These are phyloP conservation scores for Eupeodes corollae DNA, from an alignment of 1,140 invertebrate genomes.

Conservation along the genomic window DNA sequence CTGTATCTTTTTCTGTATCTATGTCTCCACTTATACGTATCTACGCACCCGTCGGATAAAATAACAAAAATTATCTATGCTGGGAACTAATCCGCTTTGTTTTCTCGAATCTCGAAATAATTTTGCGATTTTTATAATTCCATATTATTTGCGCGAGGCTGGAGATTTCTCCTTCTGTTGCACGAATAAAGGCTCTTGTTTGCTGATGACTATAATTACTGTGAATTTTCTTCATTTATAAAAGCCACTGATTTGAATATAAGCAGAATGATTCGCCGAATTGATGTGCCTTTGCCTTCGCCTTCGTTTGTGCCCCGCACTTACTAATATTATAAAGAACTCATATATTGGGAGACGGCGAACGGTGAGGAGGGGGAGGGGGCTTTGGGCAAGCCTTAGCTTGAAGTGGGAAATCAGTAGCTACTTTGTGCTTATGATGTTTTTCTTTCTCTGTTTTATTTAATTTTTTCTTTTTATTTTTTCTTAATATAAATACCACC, in stretches of 20 bases:
- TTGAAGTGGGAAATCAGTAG: no score
- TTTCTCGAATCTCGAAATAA: conserved; percentile 3
- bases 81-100: conserved; percentile 4
- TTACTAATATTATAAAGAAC: no score
- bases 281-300: no score
- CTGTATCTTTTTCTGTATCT: conserved; percentile 13
- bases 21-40: conserved; percentile 26
- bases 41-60: conserved; percentile 24
- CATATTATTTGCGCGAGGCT: neutral
- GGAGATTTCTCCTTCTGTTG: neutral
- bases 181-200: conserved; percentile 4
- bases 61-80: conserved; percentile 10
- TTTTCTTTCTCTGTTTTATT: no score
- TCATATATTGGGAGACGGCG: no score
- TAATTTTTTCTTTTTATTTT: no score
- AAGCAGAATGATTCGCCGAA: no score
- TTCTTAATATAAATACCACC: no score
- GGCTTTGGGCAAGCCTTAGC: no score
- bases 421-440: no score
- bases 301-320: no score
- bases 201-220: conserved; percentile 5
- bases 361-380: no score
- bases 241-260: neutral
- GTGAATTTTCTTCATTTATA: conserved; percentile 5
- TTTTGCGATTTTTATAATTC: conserved; percentile 5